These are phyloP conservation scores for Synergus umbraculus DNA, from an alignment of 2,888 invertebrate species.

Conservation along the genomic window DNA sequence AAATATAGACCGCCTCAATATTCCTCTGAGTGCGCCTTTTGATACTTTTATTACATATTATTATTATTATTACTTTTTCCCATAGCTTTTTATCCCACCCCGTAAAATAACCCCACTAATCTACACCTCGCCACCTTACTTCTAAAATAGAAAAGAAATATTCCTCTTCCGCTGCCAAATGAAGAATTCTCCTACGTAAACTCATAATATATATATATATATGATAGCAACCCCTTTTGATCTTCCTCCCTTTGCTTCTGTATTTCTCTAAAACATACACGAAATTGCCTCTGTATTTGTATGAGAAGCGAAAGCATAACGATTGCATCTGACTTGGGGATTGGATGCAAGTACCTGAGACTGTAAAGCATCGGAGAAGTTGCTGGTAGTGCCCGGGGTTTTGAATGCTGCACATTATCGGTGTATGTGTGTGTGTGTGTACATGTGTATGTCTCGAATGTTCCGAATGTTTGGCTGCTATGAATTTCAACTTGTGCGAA, in stretches of 20 bases:
- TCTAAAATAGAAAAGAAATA: too few species aligned
- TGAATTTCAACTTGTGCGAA: not conserved
- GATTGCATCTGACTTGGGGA: conserved; percentile 24
- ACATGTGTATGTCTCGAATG: not conserved
- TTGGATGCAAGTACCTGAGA: not conserved
- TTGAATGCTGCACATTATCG: conserved; percentile 12
- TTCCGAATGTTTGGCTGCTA: conserved; percentile 20
- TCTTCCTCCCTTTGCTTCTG: not conserved
- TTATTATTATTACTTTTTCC: too few species aligned
- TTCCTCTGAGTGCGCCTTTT: too few species aligned
- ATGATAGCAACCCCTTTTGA: not conserved
- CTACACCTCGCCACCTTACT: too few species aligned
- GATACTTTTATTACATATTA: too few species aligned
- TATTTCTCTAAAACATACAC: not conserved
- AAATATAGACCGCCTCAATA: too few species aligned
- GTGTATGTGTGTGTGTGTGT: not conserved
- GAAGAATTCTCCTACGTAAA: not conserved
- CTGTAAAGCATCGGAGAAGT: conserved; percentile 13
- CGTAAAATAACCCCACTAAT: too few species aligned
- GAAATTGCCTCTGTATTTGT: not conserved
- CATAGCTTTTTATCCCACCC: too few species aligned
- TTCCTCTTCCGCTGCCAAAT: too few species aligned
- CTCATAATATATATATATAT: not conserved
- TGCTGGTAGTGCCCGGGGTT: conserved; percentile 4
- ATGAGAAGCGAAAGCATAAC: not conserved